A percentile compares a stretch with the other conserved stretches of the same genome.
phyloP scores from a whole-genome alignment of 2,888 invertebrate species.

The Chaetogeoica ovagalla region DNA sequence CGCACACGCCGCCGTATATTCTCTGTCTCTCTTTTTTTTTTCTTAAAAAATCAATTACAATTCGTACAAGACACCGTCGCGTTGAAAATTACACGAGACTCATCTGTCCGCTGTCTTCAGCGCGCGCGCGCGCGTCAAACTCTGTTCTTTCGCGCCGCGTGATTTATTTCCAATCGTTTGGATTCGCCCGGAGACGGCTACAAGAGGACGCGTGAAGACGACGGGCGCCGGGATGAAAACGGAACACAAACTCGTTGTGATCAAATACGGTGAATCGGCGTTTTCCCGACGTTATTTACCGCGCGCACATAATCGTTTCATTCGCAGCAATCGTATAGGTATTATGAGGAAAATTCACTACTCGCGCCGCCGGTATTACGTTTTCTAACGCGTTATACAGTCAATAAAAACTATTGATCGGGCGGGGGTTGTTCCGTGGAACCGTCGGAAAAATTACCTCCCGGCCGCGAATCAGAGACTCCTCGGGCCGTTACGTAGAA shows the following conservation, averaged over 20 bases:
- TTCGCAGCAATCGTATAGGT: constrained; percentile 4
- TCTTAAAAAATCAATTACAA: constrained; percentile 27
- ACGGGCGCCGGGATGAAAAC: not conserved
- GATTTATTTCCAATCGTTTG: constrained; percentile 33
- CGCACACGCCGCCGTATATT: not conserved
- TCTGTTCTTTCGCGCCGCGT: constrained; percentile 13
- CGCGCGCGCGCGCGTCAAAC: not conserved
- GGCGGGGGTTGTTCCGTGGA: too few species aligned
- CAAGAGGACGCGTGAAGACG: not conserved
- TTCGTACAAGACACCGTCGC: constrained; percentile 22
- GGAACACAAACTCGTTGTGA: constrained; percentile 12
- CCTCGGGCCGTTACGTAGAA: too few species aligned
- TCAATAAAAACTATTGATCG: too few species aligned
- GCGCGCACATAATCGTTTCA: not conserved
- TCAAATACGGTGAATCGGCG: not conserved
- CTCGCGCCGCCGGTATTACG: too few species aligned
- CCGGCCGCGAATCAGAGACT: too few species aligned
- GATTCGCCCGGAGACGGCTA: not conserved
- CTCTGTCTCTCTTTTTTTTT: not conserved
- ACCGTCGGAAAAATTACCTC: too few species aligned
- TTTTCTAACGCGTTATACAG: too few species aligned
- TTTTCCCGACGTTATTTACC: not conserved
- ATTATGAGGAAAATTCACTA: constrained; percentile 20
- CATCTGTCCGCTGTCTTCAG: constrained; percentile 22
- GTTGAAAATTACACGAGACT: constrained; percentile 11